Evolutionary conservation across 2,113 vertebrate species (phyloP).

Genomic region (Halichoerus grypus): DNA sequence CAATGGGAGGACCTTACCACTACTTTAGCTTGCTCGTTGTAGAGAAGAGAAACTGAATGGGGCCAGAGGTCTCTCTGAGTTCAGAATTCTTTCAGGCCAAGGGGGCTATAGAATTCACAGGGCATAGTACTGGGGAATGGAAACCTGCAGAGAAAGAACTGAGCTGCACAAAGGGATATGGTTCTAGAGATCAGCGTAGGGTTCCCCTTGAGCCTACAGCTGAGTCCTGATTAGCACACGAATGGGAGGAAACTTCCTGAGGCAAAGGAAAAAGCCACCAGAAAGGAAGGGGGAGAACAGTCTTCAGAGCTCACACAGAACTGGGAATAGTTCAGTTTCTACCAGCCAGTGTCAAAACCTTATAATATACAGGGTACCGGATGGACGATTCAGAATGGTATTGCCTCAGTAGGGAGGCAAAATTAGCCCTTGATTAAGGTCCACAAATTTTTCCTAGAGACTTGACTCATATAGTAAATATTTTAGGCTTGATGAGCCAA

Average conservation of each 20-base stretch:
- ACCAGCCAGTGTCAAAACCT: not conserved
- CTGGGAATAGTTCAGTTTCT: not conserved
- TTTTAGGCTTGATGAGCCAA: not conserved
- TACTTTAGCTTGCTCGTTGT: not conserved
- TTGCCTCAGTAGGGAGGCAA: not conserved
- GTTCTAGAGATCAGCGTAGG: not conserved
- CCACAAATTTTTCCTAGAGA: not conserved
- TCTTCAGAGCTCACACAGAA: not conserved
- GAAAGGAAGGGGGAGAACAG: not conserved
- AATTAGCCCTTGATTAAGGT: not conserved
- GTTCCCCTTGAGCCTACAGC: not conserved
- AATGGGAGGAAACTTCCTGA: not conserved
- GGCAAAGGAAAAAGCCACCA: not conserved
- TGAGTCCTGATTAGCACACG: not conserved
- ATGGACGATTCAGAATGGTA: not conserved
- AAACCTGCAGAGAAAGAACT: not conserved
- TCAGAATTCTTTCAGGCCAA: not conserved
- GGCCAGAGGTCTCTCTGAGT: not conserved
- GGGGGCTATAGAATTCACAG: not conserved
- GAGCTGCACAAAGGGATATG: accelerated
- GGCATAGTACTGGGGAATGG: not conserved
- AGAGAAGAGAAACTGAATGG: not conserved
- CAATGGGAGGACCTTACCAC: not conserved
- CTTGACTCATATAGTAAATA: not conserved
- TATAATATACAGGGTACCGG: not conserved